Percentiles rank a stretch among this genome's conserved stretches.
These are phyloP conservation scores for Poeciliopsis turneri DNA, from an alignment of 2,797 vertebrate genomes.

Conservation along the genomic window DNA sequence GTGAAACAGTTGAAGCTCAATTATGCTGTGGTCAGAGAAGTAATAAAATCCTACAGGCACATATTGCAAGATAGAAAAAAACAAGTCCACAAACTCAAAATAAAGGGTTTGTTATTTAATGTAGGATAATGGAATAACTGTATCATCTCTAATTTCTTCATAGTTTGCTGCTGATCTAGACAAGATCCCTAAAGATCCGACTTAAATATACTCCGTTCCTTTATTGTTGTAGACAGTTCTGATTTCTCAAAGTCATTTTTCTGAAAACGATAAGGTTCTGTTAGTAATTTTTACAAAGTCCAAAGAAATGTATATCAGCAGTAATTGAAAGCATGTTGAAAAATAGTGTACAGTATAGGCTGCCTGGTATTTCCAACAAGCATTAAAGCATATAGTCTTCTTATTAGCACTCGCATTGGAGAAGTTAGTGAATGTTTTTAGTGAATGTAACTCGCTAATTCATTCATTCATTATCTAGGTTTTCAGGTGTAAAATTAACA, in stretches of 20 bases:
- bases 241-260: not conserved
- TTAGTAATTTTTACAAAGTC: not conserved
- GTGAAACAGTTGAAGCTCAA: not conserved
- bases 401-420: not conserved
- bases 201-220: not conserved
- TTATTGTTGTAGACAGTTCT: not conserved
- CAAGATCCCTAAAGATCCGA: not conserved
- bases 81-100: not conserved
- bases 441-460: not conserved
- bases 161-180: not conserved
- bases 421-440: not conserved
- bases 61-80: not conserved
- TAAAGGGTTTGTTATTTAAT: not conserved
- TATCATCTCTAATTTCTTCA: not conserved
- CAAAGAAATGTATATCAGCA: not conserved
- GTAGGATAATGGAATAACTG: not conserved
- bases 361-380: not conserved
- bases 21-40: not conserved
- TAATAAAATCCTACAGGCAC: not conserved
- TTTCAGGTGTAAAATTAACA: not conserved
- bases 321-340: not conserved
- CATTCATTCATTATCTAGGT: not conserved
- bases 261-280: not conserved
- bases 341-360: not conserved
- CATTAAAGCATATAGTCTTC: not conserved